Evolutionary conservation across 2,888 invertebrate genomes (phyloP), one percentile per base, ranked within the genome.

Genomic region (Harmothoe impar): DNA sequence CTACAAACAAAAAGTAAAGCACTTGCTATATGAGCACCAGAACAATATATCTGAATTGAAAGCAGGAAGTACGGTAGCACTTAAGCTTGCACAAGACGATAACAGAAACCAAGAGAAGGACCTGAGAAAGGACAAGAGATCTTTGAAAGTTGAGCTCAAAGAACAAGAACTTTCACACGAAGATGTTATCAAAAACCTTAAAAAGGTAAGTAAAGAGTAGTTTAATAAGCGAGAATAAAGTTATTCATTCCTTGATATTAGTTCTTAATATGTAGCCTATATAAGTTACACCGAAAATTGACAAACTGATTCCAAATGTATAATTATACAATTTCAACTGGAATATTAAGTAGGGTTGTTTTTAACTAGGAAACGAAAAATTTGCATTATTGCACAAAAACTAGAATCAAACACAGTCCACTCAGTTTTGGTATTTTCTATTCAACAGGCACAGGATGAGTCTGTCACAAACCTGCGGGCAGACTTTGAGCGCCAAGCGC

Each of bases 1-100:
- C 90, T 98, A 98, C 94, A 98, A 98, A 94, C 98, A 99, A 95
- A 98, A 98, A 96, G 98, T 98, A 91, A 99, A 99, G 94, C 98
- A 98, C 96, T 96, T 99, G 78, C 97, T 98, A 95, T 98, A 98
- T 96, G 98, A 99, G 94, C 98, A 98, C 94, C 98, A 98, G 95
- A 97, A 97, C 91, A 97, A 98, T 94, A 97, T 98, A 91, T 97
- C 98, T 0, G 98, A 98, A 94, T 96, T 98, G 89, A 97, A 98
- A 95, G 98, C 98, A 20, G 98, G 98, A 91, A 94, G 95, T 54
- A 94, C 94, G 12, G 95, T 95, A 0, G 97, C 98, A 7, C 95
- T 98, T 72, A 98, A 98, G 96, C 93, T 95, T 35, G 97, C 98
- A 0, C 98, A 98, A 96, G 98, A 98, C 95, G 97, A 98, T 93